phyloP scores from a whole-genome alignment of 1,140 invertebrate species.

The Nixonia krombeini region DNA sequence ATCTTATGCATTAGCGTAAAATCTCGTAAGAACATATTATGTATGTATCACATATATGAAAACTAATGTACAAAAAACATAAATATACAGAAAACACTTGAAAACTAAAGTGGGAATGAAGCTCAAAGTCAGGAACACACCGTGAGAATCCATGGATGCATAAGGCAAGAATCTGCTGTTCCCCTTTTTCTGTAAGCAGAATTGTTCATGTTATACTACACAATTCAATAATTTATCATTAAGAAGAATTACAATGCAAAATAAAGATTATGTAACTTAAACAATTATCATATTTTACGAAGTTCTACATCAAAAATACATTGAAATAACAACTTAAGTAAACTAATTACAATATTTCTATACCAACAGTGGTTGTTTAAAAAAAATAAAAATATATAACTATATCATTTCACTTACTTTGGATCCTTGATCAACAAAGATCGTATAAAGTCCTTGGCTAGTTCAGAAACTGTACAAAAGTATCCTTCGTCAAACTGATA shows the following conservation, averaged over 20 bases:
- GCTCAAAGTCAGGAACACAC: constrained; percentile 66
- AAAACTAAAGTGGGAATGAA: constrained; percentile 50
- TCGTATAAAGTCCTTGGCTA: constrained; percentile 77
- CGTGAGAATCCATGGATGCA: constrained; percentile 78
- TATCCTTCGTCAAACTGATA: constrained; percentile 79
- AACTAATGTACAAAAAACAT: constrained; percentile 41
- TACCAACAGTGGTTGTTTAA: no score
- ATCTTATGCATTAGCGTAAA: constrained; percentile 16
- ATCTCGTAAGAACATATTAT: constrained; percentile 3
- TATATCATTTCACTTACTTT: no score
- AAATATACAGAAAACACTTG: constrained; percentile 44
- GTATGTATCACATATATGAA: constrained; percentile 28
- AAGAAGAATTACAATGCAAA: no score
- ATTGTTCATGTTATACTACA: constrained; percentile 6
- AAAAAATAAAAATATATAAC: constrained; percentile 10
- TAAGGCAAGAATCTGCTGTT: constrained; percentile 75
- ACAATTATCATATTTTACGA: no score
- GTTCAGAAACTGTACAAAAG: constrained; percentile 74
- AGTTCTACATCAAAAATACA: no score
- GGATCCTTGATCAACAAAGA: constrained; percentile 75
- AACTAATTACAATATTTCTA: no score
- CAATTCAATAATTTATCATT: background rate
- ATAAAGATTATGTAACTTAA: no score
- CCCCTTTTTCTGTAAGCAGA: constrained; percentile 72
- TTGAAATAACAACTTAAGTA: no score